A percentile compares a stretch with the other conserved stretches of the same genome.
These are phyloP conservation scores for Halichoeres trimaculatus DNA, from an alignment of 2,113 vertebrate species.

Conservation along the genomic window DNA sequence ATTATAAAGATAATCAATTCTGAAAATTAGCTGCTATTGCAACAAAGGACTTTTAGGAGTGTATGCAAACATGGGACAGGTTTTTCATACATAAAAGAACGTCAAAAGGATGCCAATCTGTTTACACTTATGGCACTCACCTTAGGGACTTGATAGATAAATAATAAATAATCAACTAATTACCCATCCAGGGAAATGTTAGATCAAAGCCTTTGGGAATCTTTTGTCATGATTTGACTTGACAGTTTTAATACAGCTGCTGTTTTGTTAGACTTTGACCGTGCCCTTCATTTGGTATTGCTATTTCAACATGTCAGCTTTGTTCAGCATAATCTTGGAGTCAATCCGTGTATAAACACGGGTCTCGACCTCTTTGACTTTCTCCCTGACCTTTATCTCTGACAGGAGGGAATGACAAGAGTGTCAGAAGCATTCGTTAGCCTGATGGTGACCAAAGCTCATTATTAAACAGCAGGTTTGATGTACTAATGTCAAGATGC, in stretches of 20 bases:
- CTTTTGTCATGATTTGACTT: slow-evolving; percentile 1
- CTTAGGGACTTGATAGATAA: slow-evolving; percentile 3
- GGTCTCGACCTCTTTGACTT: slow-evolving; percentile 76
- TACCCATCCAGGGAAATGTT: background rate
- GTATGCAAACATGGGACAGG: background rate
- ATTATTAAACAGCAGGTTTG: slow-evolving; percentile 77
- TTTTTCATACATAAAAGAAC: too few relatives aligned
- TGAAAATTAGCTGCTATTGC: too few relatives aligned
- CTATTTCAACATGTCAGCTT: slow-evolving; percentile 60
- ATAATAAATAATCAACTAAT: background rate
- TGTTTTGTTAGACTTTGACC: slow-evolving; percentile 14
- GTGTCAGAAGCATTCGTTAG: slow-evolving; percentile 64
- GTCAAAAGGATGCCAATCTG: too few relatives aligned
- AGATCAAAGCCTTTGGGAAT: background rate
- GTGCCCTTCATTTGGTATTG: slow-evolving; percentile 45
- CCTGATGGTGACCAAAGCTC: slow-evolving; percentile 59
- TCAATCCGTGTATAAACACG: slow-evolving; percentile 58
- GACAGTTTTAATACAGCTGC: background rate
- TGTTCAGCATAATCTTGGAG: slow-evolving; percentile 46
- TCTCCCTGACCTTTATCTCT: slow-evolving; percentile 70
- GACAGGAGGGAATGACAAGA: slow-evolving; percentile 66
- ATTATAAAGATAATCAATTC: background rate
- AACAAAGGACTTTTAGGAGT: background rate
- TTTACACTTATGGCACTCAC: too few relatives aligned
- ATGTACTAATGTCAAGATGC: slow-evolving; percentile 75